Evolutionary conservation across 2,888 invertebrate species (phyloP), one percentile per base, ranked within the genome.

Genomic region (Orchestes rusci): DNA sequence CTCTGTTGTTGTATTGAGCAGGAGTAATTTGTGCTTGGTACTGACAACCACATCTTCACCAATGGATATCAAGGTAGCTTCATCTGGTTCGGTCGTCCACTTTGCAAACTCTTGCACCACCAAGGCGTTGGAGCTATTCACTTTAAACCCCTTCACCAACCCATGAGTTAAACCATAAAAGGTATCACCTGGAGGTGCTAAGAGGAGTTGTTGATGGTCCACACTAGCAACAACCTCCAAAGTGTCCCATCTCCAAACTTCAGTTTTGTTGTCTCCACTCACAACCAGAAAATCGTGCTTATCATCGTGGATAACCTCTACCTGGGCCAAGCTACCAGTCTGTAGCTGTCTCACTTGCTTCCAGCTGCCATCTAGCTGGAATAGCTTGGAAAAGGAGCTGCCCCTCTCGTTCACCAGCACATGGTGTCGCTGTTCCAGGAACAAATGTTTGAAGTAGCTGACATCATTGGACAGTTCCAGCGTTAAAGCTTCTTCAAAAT

Each of bases 291-390:
- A 51, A 1, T 59, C 49, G 4, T 60, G 50, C 1, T 61, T 53
- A 38, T 61, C 57, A 15, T 51, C 52, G 1, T 73, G 63, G 1
- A 67, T 58, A n/a, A n/a, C n/a, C 3, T 70, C 57, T 56, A 71
- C 70, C 56, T 72, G 67, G 18, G 67, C 62, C 2, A 77, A 59
- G 10, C 58, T 56, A 2, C 77, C 79, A 18, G 73, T 72, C 44
- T 68, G 56, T n/a, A n/a, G n/a, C n/a, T n/a, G n/a, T n/a, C n/a
- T n/a, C n/a, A n/a, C n/a, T n/a, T n/a, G n/a, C n/a, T n/a, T n/a
- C n/a, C n/a, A n/a, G n/a, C n/a, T n/a, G n/a, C n/a, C n/a, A n/a
- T n/a, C 10, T 3, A 73, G 76, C 8, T 61, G 53, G 40, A 70
- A 70, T 15, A 75, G 52, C 33, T 65, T 59, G 1, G 74, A 63